phyloP scores from a whole-genome alignment of 2,797 vertebrate genomes.

The Dermochelys coriacea region DNA sequence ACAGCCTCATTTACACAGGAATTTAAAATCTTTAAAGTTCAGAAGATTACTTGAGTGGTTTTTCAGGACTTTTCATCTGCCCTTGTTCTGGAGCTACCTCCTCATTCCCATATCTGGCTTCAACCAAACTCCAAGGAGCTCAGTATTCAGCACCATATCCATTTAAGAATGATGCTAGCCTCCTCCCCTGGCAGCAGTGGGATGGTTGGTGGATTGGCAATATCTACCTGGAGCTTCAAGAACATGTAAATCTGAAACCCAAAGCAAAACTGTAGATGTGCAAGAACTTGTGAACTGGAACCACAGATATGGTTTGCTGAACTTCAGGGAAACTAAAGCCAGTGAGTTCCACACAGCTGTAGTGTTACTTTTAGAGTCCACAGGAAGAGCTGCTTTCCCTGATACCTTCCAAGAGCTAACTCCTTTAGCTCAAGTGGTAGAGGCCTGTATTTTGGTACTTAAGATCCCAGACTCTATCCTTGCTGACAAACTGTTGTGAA shows the following conservation, averaged over 20 bases:
- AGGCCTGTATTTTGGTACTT: background rate
- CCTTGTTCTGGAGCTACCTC: background rate
- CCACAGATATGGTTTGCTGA: background rate
- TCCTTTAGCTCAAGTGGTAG: background rate
- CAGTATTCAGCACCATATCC: background rate
- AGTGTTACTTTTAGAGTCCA: background rate
- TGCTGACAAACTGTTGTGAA: background rate
- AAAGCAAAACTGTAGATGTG: background rate
- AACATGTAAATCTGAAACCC: background rate
- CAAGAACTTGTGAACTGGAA: rapidly evolving
- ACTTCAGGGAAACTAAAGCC: background rate
- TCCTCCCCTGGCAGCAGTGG: background rate
- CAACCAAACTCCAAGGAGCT: background rate
- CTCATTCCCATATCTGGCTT: background rate
- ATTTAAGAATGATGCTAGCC: background rate
- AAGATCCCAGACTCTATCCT: background rate
- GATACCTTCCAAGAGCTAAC: background rate
- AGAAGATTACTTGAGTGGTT: background rate
- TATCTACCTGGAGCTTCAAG: background rate
- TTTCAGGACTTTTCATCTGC: background rate
- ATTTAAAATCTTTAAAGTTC: background rate
- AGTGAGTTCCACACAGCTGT: background rate
- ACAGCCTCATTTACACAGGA: rapidly evolving
- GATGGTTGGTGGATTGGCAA: background rate
- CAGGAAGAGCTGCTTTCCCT: background rate